A percentile compares a stretch with the other conserved stretches of the same genome.
Evolutionary conservation across 2,888 invertebrate species (phyloP).

Genomic region (Nomada flava): DNA sequence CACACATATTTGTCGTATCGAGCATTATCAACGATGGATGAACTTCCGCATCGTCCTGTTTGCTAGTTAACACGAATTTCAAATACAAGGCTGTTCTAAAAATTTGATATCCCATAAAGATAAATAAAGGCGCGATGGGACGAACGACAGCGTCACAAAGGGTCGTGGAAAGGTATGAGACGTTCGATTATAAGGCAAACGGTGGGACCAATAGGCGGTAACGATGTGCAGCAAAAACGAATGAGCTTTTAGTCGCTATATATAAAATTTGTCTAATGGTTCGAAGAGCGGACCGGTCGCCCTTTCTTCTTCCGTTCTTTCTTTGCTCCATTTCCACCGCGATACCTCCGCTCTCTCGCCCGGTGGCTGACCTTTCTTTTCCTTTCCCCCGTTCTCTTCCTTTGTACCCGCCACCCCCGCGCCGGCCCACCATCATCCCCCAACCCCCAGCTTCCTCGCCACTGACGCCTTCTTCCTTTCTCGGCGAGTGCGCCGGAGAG

Average conservation of each 20-base stretch:
- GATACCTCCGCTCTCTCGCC: constrained; percentile 57
- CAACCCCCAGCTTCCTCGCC: constrained; percentile 21
- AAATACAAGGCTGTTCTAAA: not conserved
- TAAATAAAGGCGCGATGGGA: not conserved
- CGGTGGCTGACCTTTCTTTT: constrained; percentile 59
- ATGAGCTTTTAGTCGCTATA: constrained; percentile 76
- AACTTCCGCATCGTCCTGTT: no score
- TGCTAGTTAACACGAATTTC: no score
- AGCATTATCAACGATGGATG: no score
- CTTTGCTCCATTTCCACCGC: constrained; percentile 70
- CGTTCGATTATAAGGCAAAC: constrained; percentile 57
- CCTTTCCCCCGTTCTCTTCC: constrained; percentile 46
- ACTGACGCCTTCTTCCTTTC: constrained; percentile 56
- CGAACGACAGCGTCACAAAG: constrained; percentile 1
- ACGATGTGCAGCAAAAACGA: constrained; percentile 65
- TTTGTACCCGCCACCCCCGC: constrained; percentile 33
- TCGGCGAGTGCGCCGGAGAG: constrained; percentile 67
- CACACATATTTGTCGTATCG: no score
- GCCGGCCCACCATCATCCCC: constrained; percentile 17
- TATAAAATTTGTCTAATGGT: constrained; percentile 82
- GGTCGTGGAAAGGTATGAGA: constrained; percentile 23
- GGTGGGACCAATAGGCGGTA: constrained; percentile 57
- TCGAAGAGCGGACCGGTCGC: constrained; percentile 67
- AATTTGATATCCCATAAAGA: not conserved
- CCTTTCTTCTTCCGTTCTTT: constrained; percentile 49